Evolutionary conservation across 2,888 invertebrate species (phyloP).

Genomic region (Chirona hameri): DNA sequence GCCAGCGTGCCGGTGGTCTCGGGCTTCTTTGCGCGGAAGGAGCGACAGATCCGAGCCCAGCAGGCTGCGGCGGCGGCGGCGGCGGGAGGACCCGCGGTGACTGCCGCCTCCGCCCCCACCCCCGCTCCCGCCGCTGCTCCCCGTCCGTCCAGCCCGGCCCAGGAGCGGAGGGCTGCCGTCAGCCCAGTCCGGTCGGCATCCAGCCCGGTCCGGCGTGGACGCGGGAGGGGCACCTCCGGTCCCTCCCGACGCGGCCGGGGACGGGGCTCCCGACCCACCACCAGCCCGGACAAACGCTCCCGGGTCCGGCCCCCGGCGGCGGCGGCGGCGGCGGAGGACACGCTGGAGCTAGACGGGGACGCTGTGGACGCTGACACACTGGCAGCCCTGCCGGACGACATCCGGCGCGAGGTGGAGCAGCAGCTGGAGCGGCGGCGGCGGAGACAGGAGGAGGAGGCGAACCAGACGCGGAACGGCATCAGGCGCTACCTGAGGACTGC

Average conservation of each 20-base stretch:
- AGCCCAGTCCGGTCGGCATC: neutral
- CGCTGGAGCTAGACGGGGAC: constrained; percentile 51
- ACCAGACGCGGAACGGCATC: neutral
- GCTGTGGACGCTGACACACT: constrained; percentile 49
- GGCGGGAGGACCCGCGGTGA: neutral
- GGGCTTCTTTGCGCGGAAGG: neutral
- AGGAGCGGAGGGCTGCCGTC: neutral
- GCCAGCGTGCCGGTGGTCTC: neutral
- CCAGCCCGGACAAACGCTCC: neutral
- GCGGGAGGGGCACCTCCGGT: neutral
- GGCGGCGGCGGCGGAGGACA: constrained; percentile 37
- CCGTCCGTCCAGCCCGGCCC: neutral
- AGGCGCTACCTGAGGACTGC: neutral
- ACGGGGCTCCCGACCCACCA: neutral
- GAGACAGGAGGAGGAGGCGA: neutral
- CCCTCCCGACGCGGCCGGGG: neutral
- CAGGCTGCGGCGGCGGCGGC: neutral
- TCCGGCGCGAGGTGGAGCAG: constrained; percentile 47
- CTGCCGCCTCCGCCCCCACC: neutral
- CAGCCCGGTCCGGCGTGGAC: neutral
- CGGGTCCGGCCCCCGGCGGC: neutral
- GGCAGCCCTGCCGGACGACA: constrained; percentile 47
- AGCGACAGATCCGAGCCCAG: neutral
- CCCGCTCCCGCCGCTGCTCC: neutral
- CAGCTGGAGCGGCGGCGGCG: constrained; percentile 33